Evolutionary conservation across 2,888 invertebrate species (phyloP).

Genomic region (Heliconius charithonia): DNA sequence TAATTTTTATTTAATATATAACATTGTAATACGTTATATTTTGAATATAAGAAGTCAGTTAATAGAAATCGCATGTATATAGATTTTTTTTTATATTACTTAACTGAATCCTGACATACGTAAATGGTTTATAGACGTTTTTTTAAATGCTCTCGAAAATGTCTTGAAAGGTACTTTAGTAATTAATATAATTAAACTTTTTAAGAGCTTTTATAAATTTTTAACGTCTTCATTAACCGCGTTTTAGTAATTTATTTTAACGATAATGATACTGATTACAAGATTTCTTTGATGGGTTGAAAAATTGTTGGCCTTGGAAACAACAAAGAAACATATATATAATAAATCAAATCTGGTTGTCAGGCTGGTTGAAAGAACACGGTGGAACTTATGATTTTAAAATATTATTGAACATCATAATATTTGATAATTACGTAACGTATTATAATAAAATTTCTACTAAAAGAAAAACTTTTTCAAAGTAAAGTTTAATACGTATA

Average conservation of each 20-base stretch:
- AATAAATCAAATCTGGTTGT: too few relatives aligned
- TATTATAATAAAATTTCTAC: too few relatives aligned
- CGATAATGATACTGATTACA: constrained; percentile 21
- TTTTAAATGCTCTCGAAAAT: neutral
- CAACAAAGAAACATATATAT: neutral
- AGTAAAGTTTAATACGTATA: too few relatives aligned
- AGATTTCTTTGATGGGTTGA: constrained; percentile 1
- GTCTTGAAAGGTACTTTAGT: neutral
- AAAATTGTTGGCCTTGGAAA: neutral
- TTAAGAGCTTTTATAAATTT: constrained; percentile 19
- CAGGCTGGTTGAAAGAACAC: too few relatives aligned
- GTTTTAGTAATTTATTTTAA: constrained; percentile 19
- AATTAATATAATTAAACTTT: constrained; percentile 20
- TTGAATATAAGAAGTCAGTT: too few relatives aligned
- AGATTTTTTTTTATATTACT: neutral
- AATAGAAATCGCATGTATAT: neutral
- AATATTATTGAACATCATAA: too few relatives aligned
- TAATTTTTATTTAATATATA: too few relatives aligned
- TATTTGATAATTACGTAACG: too few relatives aligned
- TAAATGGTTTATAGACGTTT: constrained; percentile 4
- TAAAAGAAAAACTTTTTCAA: too few relatives aligned
- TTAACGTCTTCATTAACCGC: constrained; percentile 16
- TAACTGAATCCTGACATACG: neutral
- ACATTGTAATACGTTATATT: too few relatives aligned
- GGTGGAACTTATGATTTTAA: too few relatives aligned